Evolutionary conservation across 2,888 invertebrate species (phyloP).

Genomic region (Heliconius hortense): DNA sequence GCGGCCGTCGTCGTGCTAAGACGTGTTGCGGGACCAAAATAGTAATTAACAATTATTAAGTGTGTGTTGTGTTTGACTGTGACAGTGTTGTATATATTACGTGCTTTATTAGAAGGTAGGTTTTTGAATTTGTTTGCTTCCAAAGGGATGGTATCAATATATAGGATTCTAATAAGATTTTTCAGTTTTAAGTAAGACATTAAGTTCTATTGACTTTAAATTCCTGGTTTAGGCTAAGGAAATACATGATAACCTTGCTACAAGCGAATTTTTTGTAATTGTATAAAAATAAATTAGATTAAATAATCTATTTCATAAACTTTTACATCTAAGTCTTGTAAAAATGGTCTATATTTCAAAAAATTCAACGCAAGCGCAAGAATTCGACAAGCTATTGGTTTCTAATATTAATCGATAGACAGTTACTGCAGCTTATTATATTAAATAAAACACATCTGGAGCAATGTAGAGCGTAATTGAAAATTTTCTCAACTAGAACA

Average conservation of each 20-base stretch:
- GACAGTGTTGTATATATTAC: conserved; percentile 38
- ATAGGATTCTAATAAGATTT: conserved; percentile 14
- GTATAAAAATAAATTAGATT: neutral
- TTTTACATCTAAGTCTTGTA: neutral
- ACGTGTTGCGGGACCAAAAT: conserved; percentile 52
- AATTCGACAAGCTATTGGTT: neutral
- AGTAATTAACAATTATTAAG: conserved; percentile 16
- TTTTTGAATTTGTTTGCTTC: neutral
- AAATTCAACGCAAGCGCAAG: neutral
- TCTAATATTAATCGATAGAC: conserved; percentile 8
- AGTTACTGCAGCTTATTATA: neutral
- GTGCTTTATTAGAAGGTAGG: conserved; percentile 13
- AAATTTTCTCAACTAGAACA: conserved; percentile 12
- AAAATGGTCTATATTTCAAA: neutral
- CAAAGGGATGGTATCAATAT: neutral
- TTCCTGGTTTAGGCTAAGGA: neutral
- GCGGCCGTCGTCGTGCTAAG: conserved; percentile 55
- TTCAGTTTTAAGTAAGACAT: neutral
- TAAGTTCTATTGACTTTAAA: neutral
- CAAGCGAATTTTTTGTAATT: neutral
- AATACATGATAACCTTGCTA: neutral
- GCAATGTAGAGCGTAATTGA: conserved; percentile 8
- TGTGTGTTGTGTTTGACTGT: conserved; percentile 30
- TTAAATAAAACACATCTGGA: conserved; percentile 19
- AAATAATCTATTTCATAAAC: neutral